Conservation (phyloP, 2,888 invertebrate genomes). For the Apoderus coryli region DNA sequence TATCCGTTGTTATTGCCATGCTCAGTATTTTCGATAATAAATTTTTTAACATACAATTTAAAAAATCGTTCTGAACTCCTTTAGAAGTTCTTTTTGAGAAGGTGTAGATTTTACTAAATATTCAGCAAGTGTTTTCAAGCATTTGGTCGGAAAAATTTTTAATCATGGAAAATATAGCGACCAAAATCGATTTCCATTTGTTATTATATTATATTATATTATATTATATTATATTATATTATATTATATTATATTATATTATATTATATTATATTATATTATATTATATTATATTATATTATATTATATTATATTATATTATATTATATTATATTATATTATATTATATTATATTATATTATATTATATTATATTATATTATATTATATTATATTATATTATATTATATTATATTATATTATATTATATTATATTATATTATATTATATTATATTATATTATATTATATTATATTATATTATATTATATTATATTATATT, state of each 20-base stretch:
- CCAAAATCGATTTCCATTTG: too few relatives aligned
- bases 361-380: slow-evolving; percentile 3
- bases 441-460: slow-evolving; percentile 3
- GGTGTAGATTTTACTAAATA: too few relatives aligned
- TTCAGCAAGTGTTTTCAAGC: too few relatives aligned
- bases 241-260: slow-evolving; percentile 3
- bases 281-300: slow-evolving; percentile 3
- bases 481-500: slow-evolving; percentile 3
- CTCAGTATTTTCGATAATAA: too few relatives aligned
- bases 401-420: slow-evolving; percentile 3
- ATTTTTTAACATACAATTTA: too few relatives aligned
- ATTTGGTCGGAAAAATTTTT: too few relatives aligned
- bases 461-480: slow-evolving; percentile 3
- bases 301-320: slow-evolving; percentile 3
- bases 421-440: slow-evolving; percentile 3
- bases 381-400: slow-evolving; percentile 3
- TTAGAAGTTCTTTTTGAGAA: too few relatives aligned
- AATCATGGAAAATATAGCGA: too few relatives aligned
- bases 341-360: slow-evolving; percentile 3
- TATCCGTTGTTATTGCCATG: too few relatives aligned
- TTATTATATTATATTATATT: slow-evolving; percentile 3
- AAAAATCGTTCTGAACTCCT: too few relatives aligned
- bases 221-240: slow-evolving; percentile 3
- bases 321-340: slow-evolving; percentile 3
- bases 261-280: slow-evolving; percentile 3